These are phyloP conservation scores for Fulmarus glacialis DNA, from an alignment of 2,113 vertebrate species.

Conservation along the genomic window DNA sequence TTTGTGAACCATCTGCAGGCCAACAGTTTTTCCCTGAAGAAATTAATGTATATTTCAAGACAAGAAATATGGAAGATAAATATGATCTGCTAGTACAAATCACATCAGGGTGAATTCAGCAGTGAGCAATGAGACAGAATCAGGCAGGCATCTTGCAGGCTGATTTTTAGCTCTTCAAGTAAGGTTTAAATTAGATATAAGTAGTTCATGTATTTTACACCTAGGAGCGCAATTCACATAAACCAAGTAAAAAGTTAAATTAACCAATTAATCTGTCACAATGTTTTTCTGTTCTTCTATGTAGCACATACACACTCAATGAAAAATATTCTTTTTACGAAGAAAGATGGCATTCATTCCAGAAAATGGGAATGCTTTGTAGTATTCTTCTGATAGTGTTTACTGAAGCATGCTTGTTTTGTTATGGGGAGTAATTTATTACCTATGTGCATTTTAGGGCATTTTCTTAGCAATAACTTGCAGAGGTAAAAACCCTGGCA, in stretches of 20 bases:
- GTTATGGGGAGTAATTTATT: not conserved
- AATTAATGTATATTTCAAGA: not conserved
- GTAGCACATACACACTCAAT: not conserved
- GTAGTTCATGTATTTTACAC: not conserved
- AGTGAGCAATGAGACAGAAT: not conserved
- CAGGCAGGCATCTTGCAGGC: not conserved
- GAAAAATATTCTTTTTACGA: not conserved
- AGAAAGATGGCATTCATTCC: not conserved
- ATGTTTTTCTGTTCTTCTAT: not conserved
- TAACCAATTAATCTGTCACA: not conserved
- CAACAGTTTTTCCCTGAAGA: not conserved
- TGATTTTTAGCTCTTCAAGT: not conserved
- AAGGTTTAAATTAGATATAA: not conserved
- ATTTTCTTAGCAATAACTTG: not conserved
- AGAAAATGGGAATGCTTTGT: not conserved
- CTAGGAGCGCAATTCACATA: not conserved
- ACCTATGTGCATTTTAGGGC: not conserved
- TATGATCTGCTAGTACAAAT: not conserved
- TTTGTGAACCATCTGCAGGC: conserved; percentile 5
- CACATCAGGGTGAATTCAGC: not conserved
- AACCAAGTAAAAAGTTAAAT: not conserved
- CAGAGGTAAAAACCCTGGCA: not conserved
- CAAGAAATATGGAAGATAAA: not conserved
- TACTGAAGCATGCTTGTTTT: not conserved
- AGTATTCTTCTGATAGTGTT: not conserved